Base-by-base conservation (phyloP, 2,113 vertebrate genomes). In the Pomatorhinus ruficollis region DNA sequence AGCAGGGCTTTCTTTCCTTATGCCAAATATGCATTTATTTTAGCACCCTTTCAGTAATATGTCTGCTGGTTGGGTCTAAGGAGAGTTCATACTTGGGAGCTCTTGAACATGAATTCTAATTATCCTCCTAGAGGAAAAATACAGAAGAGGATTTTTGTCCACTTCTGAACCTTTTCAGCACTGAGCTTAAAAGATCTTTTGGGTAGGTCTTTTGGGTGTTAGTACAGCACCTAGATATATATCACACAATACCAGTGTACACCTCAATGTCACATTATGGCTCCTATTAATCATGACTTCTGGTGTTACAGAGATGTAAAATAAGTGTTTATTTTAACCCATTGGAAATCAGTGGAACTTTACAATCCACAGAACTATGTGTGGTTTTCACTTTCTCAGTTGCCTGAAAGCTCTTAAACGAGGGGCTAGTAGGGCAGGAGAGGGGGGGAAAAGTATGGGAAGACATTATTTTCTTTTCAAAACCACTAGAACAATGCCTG, bases 401-500 rank as follows among this genome's bases (percentile, higher is more conserved):
- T 79, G 16, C 20, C 22, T 64, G 65, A 75, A 84, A 68, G 6
- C 25, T 71, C 71, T 15, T 52, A 31, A 64, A 31, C 28, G 17
- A 85, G 24, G 6, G 6, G 3, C 44, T 37, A 47, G 15, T 65
- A 66, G 69, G 21, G 66, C 18, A n/a, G 56, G 28, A 45, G 21
- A 2, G 9, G 5, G 3, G 8, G 1, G 0, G 2, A 8, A 49
- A 39, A 15, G 17, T 27, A 7, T 54, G 54, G 57, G 22, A 90
- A 88, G 33, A 35, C 7, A 12, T 30, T 17, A 0, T 64, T 57
- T 87, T 69, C 8, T 80, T 76, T 86, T 74, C 11, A 79, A 81
- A 91, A 56, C 31, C 31, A 42, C 6, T 31, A 45, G 39, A 91
- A n/a, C 28, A 74, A 33, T 33, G 30, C 12, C 40, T 86, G 30